These are phyloP conservation scores for Otolemur crassicaudatus DNA, from an alignment of 2,797 vertebrate genomes.

Conservation along the genomic window DNA sequence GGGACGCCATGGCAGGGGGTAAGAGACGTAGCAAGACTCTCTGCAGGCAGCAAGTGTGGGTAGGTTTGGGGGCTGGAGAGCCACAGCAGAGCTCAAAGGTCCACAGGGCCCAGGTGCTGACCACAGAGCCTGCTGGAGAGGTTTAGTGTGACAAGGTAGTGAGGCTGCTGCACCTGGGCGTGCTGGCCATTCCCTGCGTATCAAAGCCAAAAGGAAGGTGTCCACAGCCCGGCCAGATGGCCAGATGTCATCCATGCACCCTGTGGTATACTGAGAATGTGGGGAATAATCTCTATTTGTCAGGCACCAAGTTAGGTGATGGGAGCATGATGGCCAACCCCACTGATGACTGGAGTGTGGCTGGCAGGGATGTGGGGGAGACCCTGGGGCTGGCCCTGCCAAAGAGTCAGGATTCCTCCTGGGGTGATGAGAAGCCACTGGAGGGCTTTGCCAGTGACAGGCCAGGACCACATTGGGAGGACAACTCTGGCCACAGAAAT, in stretches of 20 bases:
- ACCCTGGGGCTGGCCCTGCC: fast-evolving
- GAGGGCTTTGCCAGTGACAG: neutral
- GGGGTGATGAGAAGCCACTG: neutral
- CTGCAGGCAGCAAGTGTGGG: neutral
- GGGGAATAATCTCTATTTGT: fast-evolving
- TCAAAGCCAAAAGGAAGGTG: neutral
- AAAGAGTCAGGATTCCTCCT: neutral
- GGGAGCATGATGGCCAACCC: neutral
- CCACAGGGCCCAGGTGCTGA: fast-evolving
- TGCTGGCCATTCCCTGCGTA: no score
- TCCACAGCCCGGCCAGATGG: fast-evolving
- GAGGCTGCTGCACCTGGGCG: fast-evolving
- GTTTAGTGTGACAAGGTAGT: fast-evolving
- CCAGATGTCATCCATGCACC: neutral
- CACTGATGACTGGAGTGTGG: neutral
- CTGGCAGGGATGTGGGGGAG: fast-evolving
- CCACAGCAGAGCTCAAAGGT: neutral
- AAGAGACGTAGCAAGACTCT: neutral
- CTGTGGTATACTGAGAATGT: fast-evolving
- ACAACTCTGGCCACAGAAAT: neutral
- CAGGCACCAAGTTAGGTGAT: neutral
- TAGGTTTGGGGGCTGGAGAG: neutral
- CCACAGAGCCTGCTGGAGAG: neutral
- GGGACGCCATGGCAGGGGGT: neutral
- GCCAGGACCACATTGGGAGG: neutral